Evolutionary conservation across 2,888 invertebrate species (phyloP).

Genomic region (Polyploca ridens): DNA sequence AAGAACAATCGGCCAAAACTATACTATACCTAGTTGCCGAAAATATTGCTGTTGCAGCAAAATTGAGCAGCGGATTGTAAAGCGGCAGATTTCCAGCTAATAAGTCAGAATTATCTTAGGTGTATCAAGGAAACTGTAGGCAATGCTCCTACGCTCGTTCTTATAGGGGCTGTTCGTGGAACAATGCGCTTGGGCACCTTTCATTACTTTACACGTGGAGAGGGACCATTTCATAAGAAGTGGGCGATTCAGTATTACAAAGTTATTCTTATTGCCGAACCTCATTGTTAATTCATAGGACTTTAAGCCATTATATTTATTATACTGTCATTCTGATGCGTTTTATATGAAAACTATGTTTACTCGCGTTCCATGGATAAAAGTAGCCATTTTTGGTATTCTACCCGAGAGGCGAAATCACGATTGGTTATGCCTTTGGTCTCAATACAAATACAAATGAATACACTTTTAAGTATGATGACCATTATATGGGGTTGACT

Average conservation of each 20-base stretch:
- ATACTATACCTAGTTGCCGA: conserved; percentile 36
- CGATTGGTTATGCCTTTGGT: too few relatives aligned
- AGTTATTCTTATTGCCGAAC: too few relatives aligned
- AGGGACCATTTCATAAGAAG: conserved; percentile 10
- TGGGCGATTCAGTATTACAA: not conserved
- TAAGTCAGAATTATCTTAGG: conserved; percentile 35
- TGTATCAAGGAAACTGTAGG: conserved; percentile 47
- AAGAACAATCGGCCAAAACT: conserved; percentile 30
- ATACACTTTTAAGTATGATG: too few relatives aligned
- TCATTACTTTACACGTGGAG: conserved; percentile 27
- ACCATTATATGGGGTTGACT: too few relatives aligned
- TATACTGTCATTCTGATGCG: too few relatives aligned
- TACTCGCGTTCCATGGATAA: too few relatives aligned
- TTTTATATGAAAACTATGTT: too few relatives aligned
- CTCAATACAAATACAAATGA: too few relatives aligned
- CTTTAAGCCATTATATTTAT: too few relatives aligned
- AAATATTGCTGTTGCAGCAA: conserved; percentile 28
- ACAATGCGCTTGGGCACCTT: conserved; percentile 57
- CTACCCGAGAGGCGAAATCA: too few relatives aligned
- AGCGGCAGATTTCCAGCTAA: conserved; percentile 32
- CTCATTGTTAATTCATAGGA: too few relatives aligned
- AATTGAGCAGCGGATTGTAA: conserved; percentile 20
- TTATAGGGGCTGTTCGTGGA: conserved; percentile 45
- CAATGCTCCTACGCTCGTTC: conserved; percentile 40
- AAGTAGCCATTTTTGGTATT: too few relatives aligned